Conservation (phyloP, 2,113 vertebrate species). For the Carollia perspicillata region DNA sequence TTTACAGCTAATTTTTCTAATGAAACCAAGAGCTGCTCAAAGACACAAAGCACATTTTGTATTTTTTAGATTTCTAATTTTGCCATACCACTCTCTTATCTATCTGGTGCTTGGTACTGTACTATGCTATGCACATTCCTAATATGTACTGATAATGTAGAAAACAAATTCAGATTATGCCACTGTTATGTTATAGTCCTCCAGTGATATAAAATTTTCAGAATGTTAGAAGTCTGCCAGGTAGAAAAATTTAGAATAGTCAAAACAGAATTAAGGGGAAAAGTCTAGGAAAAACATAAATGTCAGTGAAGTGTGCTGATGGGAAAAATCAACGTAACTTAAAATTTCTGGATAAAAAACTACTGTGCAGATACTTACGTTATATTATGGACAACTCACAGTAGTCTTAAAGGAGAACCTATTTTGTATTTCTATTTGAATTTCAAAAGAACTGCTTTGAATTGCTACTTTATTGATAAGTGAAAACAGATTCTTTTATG, state of each 20-base stretch:
- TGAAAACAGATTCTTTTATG: conserved; percentile 72
- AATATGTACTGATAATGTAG: not conserved
- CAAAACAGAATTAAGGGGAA: not conserved
- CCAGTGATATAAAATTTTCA: not conserved
- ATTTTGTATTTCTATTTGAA: conserved; percentile 47
- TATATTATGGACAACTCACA: not conserved
- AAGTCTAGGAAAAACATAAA: not conserved
- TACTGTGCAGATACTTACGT: not conserved
- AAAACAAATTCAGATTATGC: not conserved
- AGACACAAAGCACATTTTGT: not conserved
- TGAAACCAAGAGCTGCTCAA: not conserved
- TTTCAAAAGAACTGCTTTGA: conserved; percentile 54
- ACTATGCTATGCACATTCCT: not conserved
- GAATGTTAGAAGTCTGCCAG: not conserved
- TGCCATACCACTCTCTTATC: not conserved
- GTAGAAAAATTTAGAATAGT: not conserved
- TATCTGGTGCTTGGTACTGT: not conserved
- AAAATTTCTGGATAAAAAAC: not conserved
- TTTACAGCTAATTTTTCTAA: not conserved
- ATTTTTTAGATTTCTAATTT: not conserved
- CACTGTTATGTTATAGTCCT: not conserved
- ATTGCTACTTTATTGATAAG: conserved; percentile 64
- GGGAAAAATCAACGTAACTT: conserved; percentile 36
- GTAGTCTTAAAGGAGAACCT: conserved; percentile 3
- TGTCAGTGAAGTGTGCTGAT: not conserved